Percentiles rank a stretch among this genome's conserved stretches.
phyloP scores from a whole-genome alignment of 92 coral and sea anemone species.

The Epizoanthus stellaris region DNA sequence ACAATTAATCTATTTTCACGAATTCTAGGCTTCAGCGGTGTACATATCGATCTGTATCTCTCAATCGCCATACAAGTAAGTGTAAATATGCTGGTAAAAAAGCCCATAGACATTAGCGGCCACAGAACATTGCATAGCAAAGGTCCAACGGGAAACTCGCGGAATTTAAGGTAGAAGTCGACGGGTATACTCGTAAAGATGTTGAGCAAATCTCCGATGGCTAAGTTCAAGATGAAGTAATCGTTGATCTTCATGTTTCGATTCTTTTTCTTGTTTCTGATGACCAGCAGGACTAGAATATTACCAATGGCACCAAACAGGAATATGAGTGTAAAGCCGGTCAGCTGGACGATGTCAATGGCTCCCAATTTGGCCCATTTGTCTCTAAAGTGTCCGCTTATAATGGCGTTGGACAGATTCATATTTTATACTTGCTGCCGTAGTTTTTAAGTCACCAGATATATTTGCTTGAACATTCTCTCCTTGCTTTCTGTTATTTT shows the following conservation, averaged over 20 bases:
- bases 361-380: background rate
- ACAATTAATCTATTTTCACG: conserved; percentile 38
- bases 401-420: background rate
- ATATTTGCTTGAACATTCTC: no score
- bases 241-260: conserved; percentile 72
- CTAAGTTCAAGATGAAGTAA: conserved; percentile 76
- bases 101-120: conserved; percentile 82
- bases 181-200: conserved; percentile 71
- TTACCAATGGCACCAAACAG: conserved; percentile 77
- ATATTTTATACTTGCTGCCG: background rate
- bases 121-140: conserved; percentile 77
- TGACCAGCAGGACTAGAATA: conserved; percentile 68
- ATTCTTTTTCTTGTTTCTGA: conserved; percentile 62
- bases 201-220: conserved; percentile 65
- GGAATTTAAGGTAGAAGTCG: conserved; percentile 70
- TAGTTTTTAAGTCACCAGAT: background rate
- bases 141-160: conserved; percentile 57
- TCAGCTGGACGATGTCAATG: conserved; percentile 62
- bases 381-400: background rate
- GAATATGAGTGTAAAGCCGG: conserved; percentile 59
- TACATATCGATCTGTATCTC: conserved; percentile 71
- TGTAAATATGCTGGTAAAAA: conserved; percentile 77
- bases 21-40: conserved; percentile 66
- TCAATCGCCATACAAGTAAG: conserved; percentile 85
- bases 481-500: no score